A percentile compares a stretch with the other conserved stretches of the same genome.
Conservation (phyloP, 2,113 vertebrate genomes). For the Morone chrysops region DNA sequence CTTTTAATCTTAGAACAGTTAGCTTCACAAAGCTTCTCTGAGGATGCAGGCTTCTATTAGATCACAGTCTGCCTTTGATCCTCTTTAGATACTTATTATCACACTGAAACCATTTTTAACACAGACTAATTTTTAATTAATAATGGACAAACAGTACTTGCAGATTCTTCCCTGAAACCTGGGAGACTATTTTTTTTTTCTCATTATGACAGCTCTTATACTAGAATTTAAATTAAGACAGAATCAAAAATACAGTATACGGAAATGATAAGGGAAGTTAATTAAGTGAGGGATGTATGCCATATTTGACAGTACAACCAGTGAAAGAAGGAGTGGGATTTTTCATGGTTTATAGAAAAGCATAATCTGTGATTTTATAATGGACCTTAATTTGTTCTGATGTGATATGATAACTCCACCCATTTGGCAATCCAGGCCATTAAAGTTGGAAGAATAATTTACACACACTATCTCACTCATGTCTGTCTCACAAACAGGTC, state of each 20-base stretch:
- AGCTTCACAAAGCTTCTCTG: neutral
- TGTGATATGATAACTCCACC: neutral
- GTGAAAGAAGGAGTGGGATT: neutral
- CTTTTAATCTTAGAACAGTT: conserved; percentile 11
- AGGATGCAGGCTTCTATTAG: conserved; percentile 3
- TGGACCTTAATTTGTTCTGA: conserved; percentile 23
- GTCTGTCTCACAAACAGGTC: conserved; percentile 39
- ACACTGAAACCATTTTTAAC: neutral
- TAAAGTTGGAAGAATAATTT: conserved; percentile 7
- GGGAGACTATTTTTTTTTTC: neutral
- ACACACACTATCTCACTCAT: neutral
- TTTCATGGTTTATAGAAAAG: neutral
- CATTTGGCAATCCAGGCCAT: conserved; percentile 27
- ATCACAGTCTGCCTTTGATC: conserved; percentile 39
- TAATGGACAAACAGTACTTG: neutral
- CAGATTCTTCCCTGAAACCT: neutral
- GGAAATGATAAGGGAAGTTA: neutral
- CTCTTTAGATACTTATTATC: conserved; percentile 11
- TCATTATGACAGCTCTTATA: neutral
- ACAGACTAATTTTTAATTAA: neutral
- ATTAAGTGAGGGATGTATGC: neutral
- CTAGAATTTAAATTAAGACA: neutral
- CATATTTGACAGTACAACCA: neutral
- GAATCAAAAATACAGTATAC: neutral
- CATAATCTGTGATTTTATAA: conserved; percentile 11